Conservation (phyloP, 2,113 vertebrate species). For the Cheirogaleus medius region DNA sequence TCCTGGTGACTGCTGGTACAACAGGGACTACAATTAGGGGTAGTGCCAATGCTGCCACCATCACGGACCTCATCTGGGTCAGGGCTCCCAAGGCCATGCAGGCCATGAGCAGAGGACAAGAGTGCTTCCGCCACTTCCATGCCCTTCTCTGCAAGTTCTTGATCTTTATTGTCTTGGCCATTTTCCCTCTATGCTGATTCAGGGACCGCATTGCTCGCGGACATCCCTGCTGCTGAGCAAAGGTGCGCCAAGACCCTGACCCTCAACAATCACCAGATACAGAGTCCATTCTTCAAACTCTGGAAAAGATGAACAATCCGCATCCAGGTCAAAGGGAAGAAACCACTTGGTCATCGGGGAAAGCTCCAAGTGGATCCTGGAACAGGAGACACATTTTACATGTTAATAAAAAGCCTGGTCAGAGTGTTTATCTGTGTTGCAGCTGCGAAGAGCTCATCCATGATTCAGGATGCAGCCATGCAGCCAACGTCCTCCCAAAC, state of each 20-base stretch:
- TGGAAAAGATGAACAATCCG: neutral
- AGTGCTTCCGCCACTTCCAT: rapidly evolving
- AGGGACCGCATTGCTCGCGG: neutral
- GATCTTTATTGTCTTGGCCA: neutral
- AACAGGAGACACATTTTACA: neutral
- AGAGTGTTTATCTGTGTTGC: neutral
- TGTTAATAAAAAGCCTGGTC: neutral
- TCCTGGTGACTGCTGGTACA: neutral
- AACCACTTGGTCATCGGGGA: neutral
- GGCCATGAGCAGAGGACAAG: no score
- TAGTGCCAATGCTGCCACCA: neutral
- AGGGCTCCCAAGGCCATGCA: neutral
- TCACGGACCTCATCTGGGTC: neutral
- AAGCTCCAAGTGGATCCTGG: neutral
- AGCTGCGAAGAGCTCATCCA: no score
- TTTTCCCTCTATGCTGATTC: neutral
- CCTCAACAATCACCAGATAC: neutral
- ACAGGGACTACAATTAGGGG: neutral
- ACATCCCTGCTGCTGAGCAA: neutral
- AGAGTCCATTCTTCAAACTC: neutral
- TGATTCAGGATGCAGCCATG: neutral
- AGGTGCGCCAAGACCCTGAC: neutral
- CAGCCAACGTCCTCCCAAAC: neutral
- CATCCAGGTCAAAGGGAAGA: neutral
- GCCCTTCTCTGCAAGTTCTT: neutral